Evolutionary conservation across 2,113 vertebrate genomes (phyloP).

Genomic region (Lates calcarifer): DNA sequence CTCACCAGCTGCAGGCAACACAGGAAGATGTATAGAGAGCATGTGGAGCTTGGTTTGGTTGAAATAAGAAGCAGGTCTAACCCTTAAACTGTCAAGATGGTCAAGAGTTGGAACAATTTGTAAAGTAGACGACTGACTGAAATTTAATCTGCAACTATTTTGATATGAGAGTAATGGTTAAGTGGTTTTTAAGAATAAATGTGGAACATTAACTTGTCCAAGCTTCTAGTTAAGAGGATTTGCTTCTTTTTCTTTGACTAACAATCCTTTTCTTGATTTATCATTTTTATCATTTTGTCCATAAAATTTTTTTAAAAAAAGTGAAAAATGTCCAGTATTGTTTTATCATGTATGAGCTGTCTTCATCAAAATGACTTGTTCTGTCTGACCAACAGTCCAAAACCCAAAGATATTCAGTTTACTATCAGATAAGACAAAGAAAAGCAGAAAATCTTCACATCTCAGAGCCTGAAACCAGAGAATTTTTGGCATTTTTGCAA

Average conservation of each 20-base stretch:
- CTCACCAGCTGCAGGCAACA: slow-evolving; percentile 45
- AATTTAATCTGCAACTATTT: neutral
- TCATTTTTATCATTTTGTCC: no score
- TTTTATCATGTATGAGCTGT: neutral
- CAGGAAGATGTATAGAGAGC: slow-evolving; percentile 31
- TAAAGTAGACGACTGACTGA: neutral
- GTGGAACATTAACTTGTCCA: neutral
- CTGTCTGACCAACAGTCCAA: neutral
- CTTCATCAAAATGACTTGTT: neutral
- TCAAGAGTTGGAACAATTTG: neutral
- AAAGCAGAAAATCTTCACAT: neutral
- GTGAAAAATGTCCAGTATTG: no score
- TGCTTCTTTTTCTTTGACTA: neutral
- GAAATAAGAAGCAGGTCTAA: slow-evolving; percentile 19
- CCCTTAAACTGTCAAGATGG: neutral
- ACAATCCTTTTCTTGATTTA: neutral
- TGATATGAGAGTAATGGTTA: neutral
- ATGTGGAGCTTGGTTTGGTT: slow-evolving; percentile 3
- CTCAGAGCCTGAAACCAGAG: no score
- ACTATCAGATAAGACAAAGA: no score
- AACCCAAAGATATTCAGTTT: neutral
- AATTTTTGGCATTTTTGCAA: neutral
- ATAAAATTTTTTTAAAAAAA: no score
- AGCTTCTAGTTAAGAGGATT: neutral
- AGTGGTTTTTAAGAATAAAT: neutral